These are phyloP conservation scores for Lamellibrachia satsuma DNA, from an alignment of 2,888 invertebrate species.

Conservation along the genomic window DNA sequence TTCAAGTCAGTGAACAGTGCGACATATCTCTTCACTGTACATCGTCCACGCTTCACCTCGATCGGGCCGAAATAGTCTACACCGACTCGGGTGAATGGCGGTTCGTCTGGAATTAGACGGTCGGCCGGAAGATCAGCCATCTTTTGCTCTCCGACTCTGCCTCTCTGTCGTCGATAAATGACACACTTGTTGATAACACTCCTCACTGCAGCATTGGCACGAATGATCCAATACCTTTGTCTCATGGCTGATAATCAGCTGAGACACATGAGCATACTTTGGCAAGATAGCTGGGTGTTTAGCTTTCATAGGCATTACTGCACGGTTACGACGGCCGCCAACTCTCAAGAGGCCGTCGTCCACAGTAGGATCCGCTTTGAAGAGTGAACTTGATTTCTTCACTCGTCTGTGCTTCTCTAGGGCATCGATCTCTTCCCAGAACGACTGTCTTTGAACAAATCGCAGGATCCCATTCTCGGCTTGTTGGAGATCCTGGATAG, in stretches of 20 bases:
- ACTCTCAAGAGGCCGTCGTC: slow-evolving; percentile 41
- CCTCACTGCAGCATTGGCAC: too few relatives aligned
- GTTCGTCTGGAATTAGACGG: not conserved
- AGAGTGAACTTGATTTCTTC: slow-evolving; percentile 21
- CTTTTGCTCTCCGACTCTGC: not conserved
- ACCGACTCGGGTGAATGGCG: slow-evolving; percentile 17
- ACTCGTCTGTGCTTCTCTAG: not conserved
- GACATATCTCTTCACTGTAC: not conserved
- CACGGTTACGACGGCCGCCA: slow-evolving; percentile 41
- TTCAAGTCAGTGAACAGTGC: slow-evolving; percentile 17
- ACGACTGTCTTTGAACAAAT: slow-evolving; percentile 20
- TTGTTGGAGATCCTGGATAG: slow-evolving; percentile 14
- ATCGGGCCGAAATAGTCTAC: slow-evolving; percentile 24
- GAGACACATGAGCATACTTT: slow-evolving; percentile 33
- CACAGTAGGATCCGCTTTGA: slow-evolving; percentile 38
- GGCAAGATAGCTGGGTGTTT: slow-evolving; percentile 46
- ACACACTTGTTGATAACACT: too few relatives aligned
- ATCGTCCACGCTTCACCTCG: slow-evolving; percentile 18
- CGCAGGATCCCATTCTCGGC: not conserved
- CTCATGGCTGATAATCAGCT: not conserved
- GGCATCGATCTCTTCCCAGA: slow-evolving; percentile 21
- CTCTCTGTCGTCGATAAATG: too few relatives aligned
- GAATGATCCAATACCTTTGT: slow-evolving; percentile 13
- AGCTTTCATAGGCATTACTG: slow-evolving; percentile 23
- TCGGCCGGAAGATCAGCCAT: slow-evolving; percentile 24